These are phyloP conservation scores for Ryuthela nishihirai DNA, from an alignment of 2,888 invertebrate genomes.

Conservation along the genomic window DNA sequence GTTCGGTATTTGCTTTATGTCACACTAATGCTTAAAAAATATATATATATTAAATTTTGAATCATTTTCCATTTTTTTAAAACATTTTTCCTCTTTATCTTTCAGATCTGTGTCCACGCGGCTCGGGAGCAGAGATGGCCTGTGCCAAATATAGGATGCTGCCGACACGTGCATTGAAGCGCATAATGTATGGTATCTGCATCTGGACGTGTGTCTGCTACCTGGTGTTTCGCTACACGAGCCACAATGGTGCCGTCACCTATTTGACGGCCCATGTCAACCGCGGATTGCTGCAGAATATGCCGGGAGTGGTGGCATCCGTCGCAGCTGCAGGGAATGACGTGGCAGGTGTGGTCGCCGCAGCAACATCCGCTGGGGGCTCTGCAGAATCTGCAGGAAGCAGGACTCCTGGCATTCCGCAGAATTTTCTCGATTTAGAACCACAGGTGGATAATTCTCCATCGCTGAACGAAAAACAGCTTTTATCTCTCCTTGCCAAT, in stretches of 20 bases:
- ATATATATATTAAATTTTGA: too few species aligned
- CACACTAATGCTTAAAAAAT: too few species aligned
- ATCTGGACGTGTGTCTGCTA: conserved; percentile 43
- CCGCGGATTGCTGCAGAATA: conserved; percentile 40
- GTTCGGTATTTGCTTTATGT: too few species aligned
- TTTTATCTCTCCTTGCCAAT: conserved; percentile 38
- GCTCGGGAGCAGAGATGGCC: conserved; percentile 18
- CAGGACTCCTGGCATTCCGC: conserved; percentile 23
- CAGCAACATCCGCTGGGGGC: conserved; percentile 12
- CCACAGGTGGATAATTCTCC: conserved; percentile 61
- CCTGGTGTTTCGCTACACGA: conserved; percentile 40
- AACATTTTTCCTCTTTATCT: too few species aligned
- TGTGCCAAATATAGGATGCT: conserved; percentile 16
- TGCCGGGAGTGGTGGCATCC: conserved; percentile 28
- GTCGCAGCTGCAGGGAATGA: conserved; percentile 8
- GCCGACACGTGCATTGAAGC: conserved; percentile 40
- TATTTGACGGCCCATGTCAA: conserved; percentile 37
- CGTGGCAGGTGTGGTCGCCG: conserved; percentile 3
- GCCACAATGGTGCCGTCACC: conserved; percentile 28
- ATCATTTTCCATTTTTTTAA: too few species aligned
- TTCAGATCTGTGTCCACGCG: too few species aligned
- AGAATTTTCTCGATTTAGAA: conserved; percentile 55
- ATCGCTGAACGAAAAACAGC: conserved; percentile 61
- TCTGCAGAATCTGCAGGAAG: conserved; percentile 24
- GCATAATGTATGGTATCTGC: conserved; percentile 41